Evolutionary conservation across 2,113 vertebrate species (phyloP), one percentile per base, ranked within the genome.

Genomic region (Ptilonorhynchus violaceus): DNA sequence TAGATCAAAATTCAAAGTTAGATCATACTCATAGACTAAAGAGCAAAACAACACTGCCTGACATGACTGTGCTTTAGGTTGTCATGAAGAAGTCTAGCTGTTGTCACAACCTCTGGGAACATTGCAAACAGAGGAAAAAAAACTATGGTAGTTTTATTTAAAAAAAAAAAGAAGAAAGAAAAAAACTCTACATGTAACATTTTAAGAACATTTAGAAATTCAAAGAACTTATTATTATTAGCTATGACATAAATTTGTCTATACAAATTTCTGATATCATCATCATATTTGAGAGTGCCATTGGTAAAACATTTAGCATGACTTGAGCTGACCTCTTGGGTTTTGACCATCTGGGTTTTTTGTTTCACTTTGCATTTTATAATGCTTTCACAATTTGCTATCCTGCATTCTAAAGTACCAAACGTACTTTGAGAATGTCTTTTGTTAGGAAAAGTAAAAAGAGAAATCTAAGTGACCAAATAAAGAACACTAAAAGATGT

Each of bases 311-410:
- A 55, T 82, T 60, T 33, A 74, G 14, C 25, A 50, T 16, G 24
- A 53, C 13, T 64, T 58, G 17, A 85, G 59, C 3, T 53, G 9
- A 35, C 28, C 15, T 42, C 7, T 3, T 53, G 2, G 0, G 0
- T 21, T 19, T 18, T 64, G 31, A 50, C 10, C 6, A 21, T 42
- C 35, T 67, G 35, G 8, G 3, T 21, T 70, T 70, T 55, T 66
- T 56, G n/a, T 63, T 64, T 31, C 16, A 60, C 22, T 92, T 83
- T 37, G 6, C 4, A 62, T 35, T 86, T 66, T 41, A 37, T 56
- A 70, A 52, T 42, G 16, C 2, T 66, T 62, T 83, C 47, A 39
- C 3, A 47, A 47, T 25, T 74, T 70, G 5, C 6, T 53, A 11
- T 68, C 17, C 31, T 62, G 7, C 17, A 44, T 80, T 53, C 27